Percentiles rank a stretch among this genome's conserved stretches.
These are phyloP conservation scores for Onthophagus sagittarius DNA, from an alignment of 2,888 invertebrate genomes.

Conservation along the genomic window DNA sequence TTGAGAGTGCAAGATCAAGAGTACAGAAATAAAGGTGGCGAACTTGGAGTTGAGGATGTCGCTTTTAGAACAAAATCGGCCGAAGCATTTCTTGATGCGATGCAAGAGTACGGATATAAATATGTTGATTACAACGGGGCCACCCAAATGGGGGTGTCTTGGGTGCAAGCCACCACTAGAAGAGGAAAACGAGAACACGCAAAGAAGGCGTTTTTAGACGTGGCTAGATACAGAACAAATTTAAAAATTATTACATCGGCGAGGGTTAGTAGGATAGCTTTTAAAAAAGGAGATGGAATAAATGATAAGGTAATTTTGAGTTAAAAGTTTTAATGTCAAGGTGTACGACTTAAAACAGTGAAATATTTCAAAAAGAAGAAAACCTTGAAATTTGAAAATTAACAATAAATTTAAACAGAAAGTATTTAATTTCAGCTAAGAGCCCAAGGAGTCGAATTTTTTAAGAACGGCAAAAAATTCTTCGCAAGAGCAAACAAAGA, in stretches of 20 bases:
- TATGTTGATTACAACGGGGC: conserved; percentile 68
- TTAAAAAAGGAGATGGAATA: conserved; percentile 54
- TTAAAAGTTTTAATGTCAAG: no score
- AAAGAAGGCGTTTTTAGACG: conserved; percentile 62
- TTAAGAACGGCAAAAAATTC: conserved; percentile 27
- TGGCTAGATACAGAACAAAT: conserved; percentile 58
- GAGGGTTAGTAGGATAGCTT: conserved; percentile 62
- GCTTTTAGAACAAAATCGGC: conserved; percentile 47
- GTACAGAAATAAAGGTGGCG: conserved; percentile 46
- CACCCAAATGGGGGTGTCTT: conserved; percentile 57
- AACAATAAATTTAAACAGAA: no score
- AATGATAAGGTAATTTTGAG: no score
- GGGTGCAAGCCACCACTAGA: conserved; percentile 59
- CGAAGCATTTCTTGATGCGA: conserved; percentile 58
- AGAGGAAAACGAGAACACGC: conserved; percentile 63
- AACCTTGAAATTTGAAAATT: no score
- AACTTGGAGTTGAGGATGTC: conserved; percentile 46
- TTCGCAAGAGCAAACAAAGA: conserved; percentile 65
- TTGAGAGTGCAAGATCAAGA: conserved; percentile 39
- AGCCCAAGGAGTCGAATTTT: conserved; percentile 67
- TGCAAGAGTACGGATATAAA: conserved; percentile 59
- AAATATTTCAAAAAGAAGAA: no score
- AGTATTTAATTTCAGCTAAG: conserved; percentile 19
- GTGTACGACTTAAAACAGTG: no score
- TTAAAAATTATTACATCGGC: conserved; percentile 60